Evolutionary conservation across 1,140 invertebrate genomes (phyloP).

Genomic region (Riptortus pedestris): DNA sequence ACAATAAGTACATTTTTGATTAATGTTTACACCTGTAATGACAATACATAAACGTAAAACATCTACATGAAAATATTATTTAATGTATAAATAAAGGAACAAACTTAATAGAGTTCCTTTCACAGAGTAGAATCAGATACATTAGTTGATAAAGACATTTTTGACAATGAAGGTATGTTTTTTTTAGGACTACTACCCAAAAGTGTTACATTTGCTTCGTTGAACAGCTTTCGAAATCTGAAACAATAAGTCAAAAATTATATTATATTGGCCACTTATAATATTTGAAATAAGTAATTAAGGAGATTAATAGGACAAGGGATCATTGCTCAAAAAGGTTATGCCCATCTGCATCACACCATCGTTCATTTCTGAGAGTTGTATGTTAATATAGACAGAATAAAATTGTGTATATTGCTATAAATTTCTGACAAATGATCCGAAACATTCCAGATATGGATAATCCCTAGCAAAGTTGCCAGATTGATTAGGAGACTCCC

Average conservation of each 20-base stretch:
- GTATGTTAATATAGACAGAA: too few species aligned
- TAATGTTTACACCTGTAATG: too few species aligned
- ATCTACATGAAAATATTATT: neutral
- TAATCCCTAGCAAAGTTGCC: too few species aligned
- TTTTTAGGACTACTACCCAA: conserved; percentile 53
- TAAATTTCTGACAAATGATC: neutral
- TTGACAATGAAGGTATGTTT: conserved; percentile 58
- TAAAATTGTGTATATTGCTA: neutral
- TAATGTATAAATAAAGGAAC: neutral
- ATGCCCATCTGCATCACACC: neutral
- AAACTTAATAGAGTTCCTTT: neutral
- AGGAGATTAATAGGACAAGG: neutral
- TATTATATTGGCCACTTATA: neutral
- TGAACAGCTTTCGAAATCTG: conserved; percentile 61
- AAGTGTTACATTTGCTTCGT: conserved; percentile 47
- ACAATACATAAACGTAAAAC: too few species aligned
- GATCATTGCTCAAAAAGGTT: too few species aligned
- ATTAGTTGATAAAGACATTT: conserved; percentile 50
- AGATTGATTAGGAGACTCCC: too few species aligned
- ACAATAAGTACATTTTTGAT: neutral
- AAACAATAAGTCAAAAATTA: conserved; percentile 27
- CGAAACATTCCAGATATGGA: too few species aligned
- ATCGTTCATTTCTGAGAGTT: neutral
- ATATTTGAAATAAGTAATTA: neutral
- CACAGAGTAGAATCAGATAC: conserved; percentile 15